phyloP scores from a whole-genome alignment of 92 coral and sea anemone species.

The Palythoa heliodiscus region DNA sequence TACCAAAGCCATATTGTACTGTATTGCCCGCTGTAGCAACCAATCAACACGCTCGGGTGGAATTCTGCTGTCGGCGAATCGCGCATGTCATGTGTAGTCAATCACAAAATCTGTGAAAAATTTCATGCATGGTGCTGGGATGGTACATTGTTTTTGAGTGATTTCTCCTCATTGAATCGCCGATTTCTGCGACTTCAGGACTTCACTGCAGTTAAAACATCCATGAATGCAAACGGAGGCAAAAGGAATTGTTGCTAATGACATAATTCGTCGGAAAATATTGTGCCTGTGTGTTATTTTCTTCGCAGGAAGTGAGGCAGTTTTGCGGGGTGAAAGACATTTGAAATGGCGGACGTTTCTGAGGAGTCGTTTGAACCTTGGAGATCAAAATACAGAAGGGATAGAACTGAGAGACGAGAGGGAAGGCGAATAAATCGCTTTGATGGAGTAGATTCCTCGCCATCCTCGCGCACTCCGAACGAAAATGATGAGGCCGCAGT shows the following conservation, averaged over 20 bases:
- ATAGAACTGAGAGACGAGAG: constrained; percentile 74
- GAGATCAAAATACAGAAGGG: constrained; percentile 67
- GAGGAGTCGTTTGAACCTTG: constrained; percentile 65
- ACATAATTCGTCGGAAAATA: constrained; percentile 56
- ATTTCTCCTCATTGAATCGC: constrained; percentile 53
- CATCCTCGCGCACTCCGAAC: constrained; percentile 50
- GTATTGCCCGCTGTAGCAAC: constrained; percentile 71
- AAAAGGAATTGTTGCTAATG: constrained; percentile 63
- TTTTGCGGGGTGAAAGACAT: constrained; percentile 58
- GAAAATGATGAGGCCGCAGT: constrained; percentile 71
- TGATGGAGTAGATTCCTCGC: constrained; percentile 65
- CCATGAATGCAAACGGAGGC: constrained; percentile 53
- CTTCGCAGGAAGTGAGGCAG: constrained; percentile 64
- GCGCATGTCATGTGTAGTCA: constrained; percentile 78
- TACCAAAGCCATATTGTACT: constrained; percentile 54
- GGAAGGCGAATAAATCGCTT: constrained; percentile 62
- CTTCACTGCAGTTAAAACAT: constrained; percentile 42
- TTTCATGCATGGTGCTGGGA: constrained; percentile 58
- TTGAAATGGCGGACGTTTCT: constrained; percentile 71
- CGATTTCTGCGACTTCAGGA: constrained; percentile 60
- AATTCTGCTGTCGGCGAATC: constrained; percentile 61
- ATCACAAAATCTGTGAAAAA: constrained; percentile 86
- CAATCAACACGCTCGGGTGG: constrained; percentile 84
- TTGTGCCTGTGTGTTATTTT: constrained; percentile 47
- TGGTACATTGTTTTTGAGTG: constrained; percentile 76